A percentile compares a stretch with the other conserved stretches of the same genome.
Conservation (phyloP, 2,888 invertebrate genomes). For the Diabrotica balteata region DNA sequence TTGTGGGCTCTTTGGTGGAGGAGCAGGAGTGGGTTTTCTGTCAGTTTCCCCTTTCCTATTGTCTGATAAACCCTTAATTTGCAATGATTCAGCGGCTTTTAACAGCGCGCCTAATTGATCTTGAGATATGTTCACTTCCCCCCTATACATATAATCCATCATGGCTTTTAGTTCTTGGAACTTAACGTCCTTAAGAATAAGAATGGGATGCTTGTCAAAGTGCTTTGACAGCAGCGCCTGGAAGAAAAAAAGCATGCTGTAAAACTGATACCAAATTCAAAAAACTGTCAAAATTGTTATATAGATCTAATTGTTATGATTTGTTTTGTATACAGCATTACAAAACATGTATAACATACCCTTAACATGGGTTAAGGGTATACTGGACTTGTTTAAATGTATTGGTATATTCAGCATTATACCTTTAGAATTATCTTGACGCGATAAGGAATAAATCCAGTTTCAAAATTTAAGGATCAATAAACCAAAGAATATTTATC, state of each 20-base stretch:
- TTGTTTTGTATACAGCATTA: too few species aligned
- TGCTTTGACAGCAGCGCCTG: constrained; percentile 87
- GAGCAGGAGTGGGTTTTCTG: constrained; percentile 53
- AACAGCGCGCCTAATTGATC: constrained; percentile 87
- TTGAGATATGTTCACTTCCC: constrained; percentile 92
- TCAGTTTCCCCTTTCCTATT: constrained; percentile 71
- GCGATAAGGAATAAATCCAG: too few species aligned
- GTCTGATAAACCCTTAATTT: constrained; percentile 90
- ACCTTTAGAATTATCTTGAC: too few species aligned
- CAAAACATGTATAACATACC: too few species aligned
- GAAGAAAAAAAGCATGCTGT: constrained; percentile 53
- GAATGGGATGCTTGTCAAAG: constrained; percentile 90
- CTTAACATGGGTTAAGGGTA: too few species aligned
- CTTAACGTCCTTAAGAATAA: constrained; percentile 90
- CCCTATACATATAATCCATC: constrained; percentile 94
- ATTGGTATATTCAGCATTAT: too few species aligned
- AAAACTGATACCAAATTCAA: background rate
- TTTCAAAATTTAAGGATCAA: too few species aligned
- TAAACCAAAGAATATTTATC: too few species aligned
- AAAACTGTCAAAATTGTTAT: background rate
- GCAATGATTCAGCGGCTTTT: constrained; percentile 89
- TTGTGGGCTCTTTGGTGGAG: constrained; percentile 60
- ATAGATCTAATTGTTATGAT: too few species aligned
- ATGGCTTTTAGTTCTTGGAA: constrained; percentile 89
- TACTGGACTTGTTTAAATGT: too few species aligned